A percentile compares a stretch with the other conserved stretches of the same genome.
phyloP scores from a whole-genome alignment of 2,113 vertebrate species.

The Vidua macroura region DNA sequence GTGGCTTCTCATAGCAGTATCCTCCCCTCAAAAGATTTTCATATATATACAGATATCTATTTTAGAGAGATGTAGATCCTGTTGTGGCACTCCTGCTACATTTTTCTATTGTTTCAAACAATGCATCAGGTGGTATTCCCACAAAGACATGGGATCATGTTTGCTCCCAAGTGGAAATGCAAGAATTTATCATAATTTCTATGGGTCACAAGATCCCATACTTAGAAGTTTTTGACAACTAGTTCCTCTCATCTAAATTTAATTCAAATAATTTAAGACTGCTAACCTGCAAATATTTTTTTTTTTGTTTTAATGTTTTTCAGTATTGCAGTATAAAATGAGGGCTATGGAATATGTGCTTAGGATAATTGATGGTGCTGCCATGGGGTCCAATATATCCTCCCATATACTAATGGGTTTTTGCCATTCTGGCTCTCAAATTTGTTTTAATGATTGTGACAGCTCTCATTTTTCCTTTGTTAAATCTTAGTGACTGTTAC shows the following conservation, averaged over 20 bases:
- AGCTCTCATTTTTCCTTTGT: conserved; percentile 57
- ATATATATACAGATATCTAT: not conserved
- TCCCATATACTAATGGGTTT: not conserved
- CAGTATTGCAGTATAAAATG: not conserved
- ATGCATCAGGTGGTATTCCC: not conserved
- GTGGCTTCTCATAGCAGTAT: not conserved
- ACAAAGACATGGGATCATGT: not conserved
- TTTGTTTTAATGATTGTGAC: conserved; percentile 38
- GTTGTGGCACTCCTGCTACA: not conserved
- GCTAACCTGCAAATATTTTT: not conserved
- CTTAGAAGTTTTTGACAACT: not conserved
- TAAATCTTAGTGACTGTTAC: conserved; percentile 22
- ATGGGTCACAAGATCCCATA: fast-evolving
- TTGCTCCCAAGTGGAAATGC: not conserved
- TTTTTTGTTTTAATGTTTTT: not conserved
- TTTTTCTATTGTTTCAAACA: not conserved
- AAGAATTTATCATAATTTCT: not conserved
- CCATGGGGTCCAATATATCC: not conserved
- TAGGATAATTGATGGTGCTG: conserved; percentile 9
- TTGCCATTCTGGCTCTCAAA: conserved; percentile 23
- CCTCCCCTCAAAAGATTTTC: not conserved
- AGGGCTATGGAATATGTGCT: not conserved
- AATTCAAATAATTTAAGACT: not conserved
- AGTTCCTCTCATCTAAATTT: not conserved
- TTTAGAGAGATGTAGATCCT: not conserved